Conservation (phyloP, 1,140 invertebrate genomes). For the Samia ricini region DNA sequence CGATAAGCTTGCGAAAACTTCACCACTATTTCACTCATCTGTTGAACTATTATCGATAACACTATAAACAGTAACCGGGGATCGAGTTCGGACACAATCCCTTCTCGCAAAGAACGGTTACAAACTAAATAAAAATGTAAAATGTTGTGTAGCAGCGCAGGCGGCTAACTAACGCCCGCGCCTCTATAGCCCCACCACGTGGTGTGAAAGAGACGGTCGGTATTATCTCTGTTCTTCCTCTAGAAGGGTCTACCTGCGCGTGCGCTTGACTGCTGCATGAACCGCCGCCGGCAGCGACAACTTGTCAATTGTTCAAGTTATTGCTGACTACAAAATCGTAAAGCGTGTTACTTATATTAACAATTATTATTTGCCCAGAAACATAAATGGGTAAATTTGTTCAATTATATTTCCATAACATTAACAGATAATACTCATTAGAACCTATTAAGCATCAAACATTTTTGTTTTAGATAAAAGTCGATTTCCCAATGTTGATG, state of each 20-base stretch:
- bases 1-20: slow-evolving; percentile 48
- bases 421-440: not conserved
- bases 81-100: not conserved
- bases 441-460: too few species aligned
- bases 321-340: slow-evolving; percentile 48
- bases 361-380: not conserved
- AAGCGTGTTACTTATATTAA: not conserved
- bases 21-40: slow-evolving; percentile 68
- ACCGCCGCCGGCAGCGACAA: slow-evolving; percentile 60
- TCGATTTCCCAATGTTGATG: too few species aligned
- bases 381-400: not conserved
- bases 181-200: slow-evolving; percentile 59
- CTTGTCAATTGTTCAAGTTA: slow-evolving; percentile 71
- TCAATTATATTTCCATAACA: not conserved
- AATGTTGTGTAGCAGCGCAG: slow-evolving; percentile 40
- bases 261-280: slow-evolving; percentile 44
- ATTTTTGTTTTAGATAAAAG: too few species aligned
- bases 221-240: slow-evolving; percentile 32
- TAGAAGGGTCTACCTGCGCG: slow-evolving; percentile 61
- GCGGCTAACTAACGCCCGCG: slow-evolving; percentile 59
- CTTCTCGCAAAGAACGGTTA: slow-evolving; percentile 48
- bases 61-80: slow-evolving; percentile 36
- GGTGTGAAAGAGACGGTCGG: slow-evolving; percentile 50
- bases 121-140: slow-evolving; percentile 75
- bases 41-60: slow-evolving; percentile 62